Base-by-base conservation (phyloP, 2,888 invertebrate species). In the Melinaea marsaeus region DNA sequence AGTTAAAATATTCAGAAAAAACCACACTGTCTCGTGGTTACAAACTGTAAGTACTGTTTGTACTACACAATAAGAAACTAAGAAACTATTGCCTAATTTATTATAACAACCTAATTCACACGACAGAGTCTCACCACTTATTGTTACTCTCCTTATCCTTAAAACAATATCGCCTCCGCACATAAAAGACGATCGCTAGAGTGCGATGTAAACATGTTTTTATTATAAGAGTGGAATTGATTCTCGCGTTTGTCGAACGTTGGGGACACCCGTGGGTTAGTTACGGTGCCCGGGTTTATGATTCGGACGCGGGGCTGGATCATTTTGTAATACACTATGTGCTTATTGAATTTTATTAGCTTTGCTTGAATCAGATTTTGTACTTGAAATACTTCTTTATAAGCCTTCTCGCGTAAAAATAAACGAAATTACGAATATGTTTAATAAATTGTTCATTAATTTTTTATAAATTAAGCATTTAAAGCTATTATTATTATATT, bases 221-320 rank as follows among this genome's bases (percentile, higher is more conserved):
- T 42, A 35, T 51, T 46, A 54, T 54, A 58, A 51, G 32, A 51
- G 32, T 22, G 51, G 32, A 62, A 62, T 62, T 58, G 62, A 58
- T 62, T 62, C 55, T 37, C 58, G 55, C 58, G 45, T 62, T 55
- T 58, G 58, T 46, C 58, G 47, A 47, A 58, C 55, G 46, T 35
- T 34, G 55, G 55, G 55, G 47, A 13, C 48, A 42, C 47, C 9
- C 56, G 57, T 46, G 51, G 51, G 61, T 32, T 48, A 37, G 48
- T 58, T 62, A 62, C 58, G 55, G 55, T 35, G 54, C 6, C 9
- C 33, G 56, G 55, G 47, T 62, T 62, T 62, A 62, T 55, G 58
- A 46, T 35, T 51, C 42, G 51, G 51, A 51, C 51, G 32, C 32
- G 51, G 51, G 51, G 32, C 32, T 22, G 51, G 51, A 51, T 51